A percentile compares a stretch with the other conserved stretches of the same genome.
Evolutionary conservation across 2,888 invertebrate genomes (phyloP).

Genomic region (Hydraecia micacea): DNA sequence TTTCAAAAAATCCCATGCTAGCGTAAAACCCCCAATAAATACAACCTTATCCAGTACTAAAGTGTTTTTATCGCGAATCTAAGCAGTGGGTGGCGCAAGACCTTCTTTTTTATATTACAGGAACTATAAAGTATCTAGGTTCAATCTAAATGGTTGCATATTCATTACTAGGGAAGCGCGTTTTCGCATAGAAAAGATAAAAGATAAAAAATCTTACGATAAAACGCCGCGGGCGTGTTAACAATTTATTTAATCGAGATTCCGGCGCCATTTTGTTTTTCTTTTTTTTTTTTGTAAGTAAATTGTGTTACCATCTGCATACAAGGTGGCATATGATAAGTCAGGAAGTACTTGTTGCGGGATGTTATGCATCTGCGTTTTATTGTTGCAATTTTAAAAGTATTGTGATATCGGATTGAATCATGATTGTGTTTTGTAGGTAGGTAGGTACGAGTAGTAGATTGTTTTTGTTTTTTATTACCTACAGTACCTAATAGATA

Average conservation of each 20-base stretch:
- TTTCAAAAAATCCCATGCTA: conserved; percentile 62
- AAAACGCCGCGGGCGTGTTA: conserved; percentile 80
- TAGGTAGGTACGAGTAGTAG: neutral
- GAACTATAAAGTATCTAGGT: conserved; percentile 83
- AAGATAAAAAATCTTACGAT: conserved; percentile 74
- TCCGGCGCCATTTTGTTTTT: conserved; percentile 73
- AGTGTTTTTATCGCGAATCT: conserved; percentile 67
- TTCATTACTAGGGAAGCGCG: conserved; percentile 77
- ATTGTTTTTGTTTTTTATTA: neutral
- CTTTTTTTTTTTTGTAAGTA: conserved; percentile 56
- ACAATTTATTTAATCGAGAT: conserved; percentile 85
- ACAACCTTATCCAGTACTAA: conserved; percentile 68
- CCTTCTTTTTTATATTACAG: conserved; percentile 71
- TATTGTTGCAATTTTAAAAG: conserved; percentile 57
- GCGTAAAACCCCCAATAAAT: conserved; percentile 60
- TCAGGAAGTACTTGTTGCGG: conserved; percentile 79
- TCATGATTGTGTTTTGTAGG: neutral
- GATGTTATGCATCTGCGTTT: conserved; percentile 66
- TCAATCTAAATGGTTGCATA: conserved; percentile 82
- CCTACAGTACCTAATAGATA: neutral
- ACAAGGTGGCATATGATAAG: conserved; percentile 82
- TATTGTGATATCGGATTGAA: conserved; percentile 48
- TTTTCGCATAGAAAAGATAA: conserved; percentile 83
- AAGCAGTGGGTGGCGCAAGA: conserved; percentile 79
- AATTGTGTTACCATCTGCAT: conserved; percentile 78